Evolutionary conservation across 2,113 vertebrate species (phyloP), one percentile per base, ranked within the genome.

Genomic region (Nipponia nippon): DNA sequence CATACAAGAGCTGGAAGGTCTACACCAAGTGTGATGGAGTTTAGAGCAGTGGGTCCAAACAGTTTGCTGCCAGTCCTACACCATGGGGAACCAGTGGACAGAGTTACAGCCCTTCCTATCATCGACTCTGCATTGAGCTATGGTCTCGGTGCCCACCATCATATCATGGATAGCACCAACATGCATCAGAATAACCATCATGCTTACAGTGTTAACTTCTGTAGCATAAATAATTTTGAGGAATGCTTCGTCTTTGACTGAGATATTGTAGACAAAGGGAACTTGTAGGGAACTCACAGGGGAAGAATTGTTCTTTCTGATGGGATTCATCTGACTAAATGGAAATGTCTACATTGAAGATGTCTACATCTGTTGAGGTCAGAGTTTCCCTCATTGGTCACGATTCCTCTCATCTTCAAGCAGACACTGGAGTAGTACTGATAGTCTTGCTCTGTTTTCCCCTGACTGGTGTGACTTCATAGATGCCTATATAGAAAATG

Each of bases 91-190:
- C 2, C 9, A 59, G 44, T 42, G 13, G 53, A 7, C 10, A 52
- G 32, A 46, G 8, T 29, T 84, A 26, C 6, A 44, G 62, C 13
- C 10, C 6, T 6, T 44, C 38, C 58, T 36, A 12, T 11, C 2
- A 47, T 10, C 29, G 56, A 11, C 17, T 46, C 47, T 18, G 21
- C 12, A 8, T 8, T 40, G 26, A 53, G 30, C 30, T 75, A 4
- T 32, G n/a, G 10, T 42, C 13, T 59, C 0, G 3, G 11, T 59
- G 13, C 21, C 30, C 32, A 27, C 11, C 0, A 1, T 47, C 27
- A 26, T 5, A 9, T 20, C 79, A 55, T 59, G 55, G 20, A 11
- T 26, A 59, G 14, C 72, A 70, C 12, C 27, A 40, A 10, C 7
- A 25, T 6, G 3, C 10, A 11, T 29, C 2, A 0, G 19, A 36